These are phyloP conservation scores for Xylocampa areola DNA, from an alignment of 2,888 invertebrate species.

Conservation along the genomic window DNA sequence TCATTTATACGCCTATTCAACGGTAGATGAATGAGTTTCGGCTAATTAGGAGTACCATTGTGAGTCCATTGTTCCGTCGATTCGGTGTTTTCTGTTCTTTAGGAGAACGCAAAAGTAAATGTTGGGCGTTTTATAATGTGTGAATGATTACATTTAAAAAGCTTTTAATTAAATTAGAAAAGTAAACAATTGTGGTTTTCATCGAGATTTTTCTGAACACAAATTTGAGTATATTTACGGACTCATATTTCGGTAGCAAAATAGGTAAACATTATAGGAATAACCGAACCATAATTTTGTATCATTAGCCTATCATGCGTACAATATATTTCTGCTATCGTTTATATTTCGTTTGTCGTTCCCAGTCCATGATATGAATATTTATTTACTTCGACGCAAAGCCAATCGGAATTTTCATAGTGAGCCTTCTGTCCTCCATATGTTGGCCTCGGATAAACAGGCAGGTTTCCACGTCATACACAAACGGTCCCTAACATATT, in stretches of 20 bases:
- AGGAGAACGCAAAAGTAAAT: conserved; percentile 24
- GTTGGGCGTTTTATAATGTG: conserved; percentile 17
- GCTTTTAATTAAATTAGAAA: conserved; percentile 12
- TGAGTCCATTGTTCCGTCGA: conserved; percentile 35
- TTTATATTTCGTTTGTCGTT: conserved; percentile 42
- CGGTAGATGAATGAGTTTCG: conserved; percentile 42
- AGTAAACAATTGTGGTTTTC: not conserved
- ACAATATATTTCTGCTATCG: conserved; percentile 10
- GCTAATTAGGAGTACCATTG: conserved; percentile 46
- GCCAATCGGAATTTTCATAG: conserved; percentile 39
- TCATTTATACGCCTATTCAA: conserved; percentile 40
- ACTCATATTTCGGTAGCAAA: not conserved
- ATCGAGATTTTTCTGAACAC: not conserved
- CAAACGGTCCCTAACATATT: conserved; percentile 44
- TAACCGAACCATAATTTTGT: no score
- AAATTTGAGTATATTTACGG: not conserved
- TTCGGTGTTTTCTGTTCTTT: conserved; percentile 36
- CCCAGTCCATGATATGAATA: conserved; percentile 26
- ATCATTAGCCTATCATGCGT: not conserved
- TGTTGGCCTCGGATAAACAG: conserved; percentile 42
- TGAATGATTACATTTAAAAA: conserved; percentile 9
- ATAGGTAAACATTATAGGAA: not conserved
- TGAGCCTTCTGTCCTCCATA: conserved; percentile 18
- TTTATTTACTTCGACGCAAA: conserved; percentile 41
- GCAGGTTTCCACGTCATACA: conserved; percentile 45